Percentiles rank a stretch among this genome's conserved stretches.
Conservation (phyloP, 2,113 vertebrate genomes). For the Hemibagrus wyckioides region DNA sequence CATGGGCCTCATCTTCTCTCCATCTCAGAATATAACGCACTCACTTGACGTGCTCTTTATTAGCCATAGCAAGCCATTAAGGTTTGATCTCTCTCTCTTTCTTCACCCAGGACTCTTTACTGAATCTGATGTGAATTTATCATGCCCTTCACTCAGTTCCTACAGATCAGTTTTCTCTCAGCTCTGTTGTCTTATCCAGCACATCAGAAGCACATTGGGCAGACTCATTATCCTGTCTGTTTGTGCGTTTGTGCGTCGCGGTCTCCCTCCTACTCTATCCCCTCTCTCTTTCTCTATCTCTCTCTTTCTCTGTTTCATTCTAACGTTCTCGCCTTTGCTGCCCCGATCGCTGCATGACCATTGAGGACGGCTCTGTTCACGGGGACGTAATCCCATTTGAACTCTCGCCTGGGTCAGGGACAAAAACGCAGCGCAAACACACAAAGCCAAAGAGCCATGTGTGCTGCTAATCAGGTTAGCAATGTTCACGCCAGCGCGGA, state of each 20-base stretch:
- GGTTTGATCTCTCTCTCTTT: constrained; percentile 53
- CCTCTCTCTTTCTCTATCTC: background rate
- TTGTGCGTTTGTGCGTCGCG: background rate
- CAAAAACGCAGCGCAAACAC: constrained; percentile 45
- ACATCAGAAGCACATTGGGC: constrained; percentile 42
- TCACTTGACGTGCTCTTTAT: constrained; percentile 50
- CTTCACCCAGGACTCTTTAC: constrained; percentile 17
- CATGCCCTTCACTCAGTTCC: background rate
- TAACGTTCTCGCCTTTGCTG: constrained; percentile 16
- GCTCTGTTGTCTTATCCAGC: constrained; percentile 35
- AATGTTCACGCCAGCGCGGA: constrained; percentile 13
- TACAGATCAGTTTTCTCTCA: constrained; percentile 30
- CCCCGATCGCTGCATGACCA: constrained; percentile 28
- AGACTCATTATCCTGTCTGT: constrained; percentile 41
- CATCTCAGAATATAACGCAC: constrained; percentile 44
- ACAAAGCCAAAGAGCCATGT: constrained; percentile 48
- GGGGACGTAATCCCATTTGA: constrained; percentile 57
- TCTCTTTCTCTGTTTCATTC: background rate
- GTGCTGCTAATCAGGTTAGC: constrained; percentile 56
- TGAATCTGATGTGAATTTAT: constrained; percentile 43
- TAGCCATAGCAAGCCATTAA: constrained; percentile 51
- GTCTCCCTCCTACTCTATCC: background rate
- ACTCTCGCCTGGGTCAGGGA: constrained; percentile 47
- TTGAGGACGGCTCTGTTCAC: constrained; percentile 45
- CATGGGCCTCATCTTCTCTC: constrained; percentile 43